A percentile compares a stretch with the other conserved stretches of the same genome.
Conservation (phyloP, 2,113 vertebrate species). For the Varanus komodoensis region DNA sequence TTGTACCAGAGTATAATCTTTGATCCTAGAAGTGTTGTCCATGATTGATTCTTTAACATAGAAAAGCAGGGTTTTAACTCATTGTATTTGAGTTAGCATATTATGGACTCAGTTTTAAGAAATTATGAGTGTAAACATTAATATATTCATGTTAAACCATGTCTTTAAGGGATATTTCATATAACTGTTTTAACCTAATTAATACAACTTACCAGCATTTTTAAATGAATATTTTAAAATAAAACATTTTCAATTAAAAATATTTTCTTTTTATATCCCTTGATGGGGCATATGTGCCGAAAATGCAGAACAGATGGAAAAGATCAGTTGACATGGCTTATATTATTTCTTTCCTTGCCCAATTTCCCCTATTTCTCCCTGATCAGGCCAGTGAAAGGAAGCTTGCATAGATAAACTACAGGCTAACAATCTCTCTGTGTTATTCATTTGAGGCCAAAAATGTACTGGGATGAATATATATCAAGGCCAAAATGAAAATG, state of each 20-base stretch:
- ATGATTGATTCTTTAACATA: not conserved
- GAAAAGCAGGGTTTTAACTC: not conserved
- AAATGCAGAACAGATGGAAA: not conserved
- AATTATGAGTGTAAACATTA: not conserved
- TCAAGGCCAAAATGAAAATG: not conserved
- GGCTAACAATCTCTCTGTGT: too few species aligned
- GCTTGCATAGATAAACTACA: too few species aligned
- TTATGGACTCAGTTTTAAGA: not conserved
- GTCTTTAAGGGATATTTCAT: not conserved
- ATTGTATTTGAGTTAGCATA: not conserved
- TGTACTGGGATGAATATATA: not conserved
- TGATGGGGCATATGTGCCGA: too few species aligned
- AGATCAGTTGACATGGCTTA: not conserved
- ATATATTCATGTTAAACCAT: not conserved
- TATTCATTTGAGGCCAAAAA: not conserved
- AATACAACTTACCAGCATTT: not conserved
- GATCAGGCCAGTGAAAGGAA: too few species aligned
- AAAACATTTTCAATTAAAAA: too few species aligned
- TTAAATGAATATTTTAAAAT: not conserved
- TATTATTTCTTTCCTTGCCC: not conserved
- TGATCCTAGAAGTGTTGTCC: not conserved
- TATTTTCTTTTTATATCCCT: too few species aligned
- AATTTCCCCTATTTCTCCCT: too few species aligned
- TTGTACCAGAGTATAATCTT: not conserved
- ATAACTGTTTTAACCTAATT: not conserved